Percentiles rank a stretch among this genome's conserved stretches.
phyloP scores from a whole-genome alignment of 2,888 invertebrate species.

The Gnatocerus cornutus region DNA sequence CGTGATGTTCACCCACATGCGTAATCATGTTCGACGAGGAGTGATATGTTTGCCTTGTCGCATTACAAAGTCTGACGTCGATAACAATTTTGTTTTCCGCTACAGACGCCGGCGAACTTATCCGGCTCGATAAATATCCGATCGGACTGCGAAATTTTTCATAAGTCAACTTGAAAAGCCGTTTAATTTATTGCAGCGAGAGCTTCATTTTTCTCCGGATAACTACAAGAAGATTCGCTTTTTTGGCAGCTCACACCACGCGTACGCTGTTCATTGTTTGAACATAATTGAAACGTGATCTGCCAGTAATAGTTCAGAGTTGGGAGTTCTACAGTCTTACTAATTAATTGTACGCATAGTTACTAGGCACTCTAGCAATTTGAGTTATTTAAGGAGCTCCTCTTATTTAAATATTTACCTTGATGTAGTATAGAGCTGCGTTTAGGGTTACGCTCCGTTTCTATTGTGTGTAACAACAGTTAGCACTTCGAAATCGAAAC shows the following conservation, averaged over 20 bases:
- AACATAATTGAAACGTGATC: too few species aligned
- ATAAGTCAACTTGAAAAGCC: neutral
- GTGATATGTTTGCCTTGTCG: slow-evolving; percentile 23
- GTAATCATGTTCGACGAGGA: slow-evolving; percentile 7
- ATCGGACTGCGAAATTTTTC: slow-evolving; percentile 14
- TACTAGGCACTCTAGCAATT: neutral
- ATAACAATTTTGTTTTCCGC: slow-evolving; percentile 18
- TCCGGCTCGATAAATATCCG: slow-evolving; percentile 21
- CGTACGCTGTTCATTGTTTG: too few species aligned
- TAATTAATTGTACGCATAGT: neutral
- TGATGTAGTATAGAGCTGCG: neutral
- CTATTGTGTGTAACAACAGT: too few species aligned
- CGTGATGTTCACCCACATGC: slow-evolving; percentile 8
- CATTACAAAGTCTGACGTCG: slow-evolving; percentile 7
- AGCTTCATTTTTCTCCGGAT: too few species aligned
- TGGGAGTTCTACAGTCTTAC: neutral
- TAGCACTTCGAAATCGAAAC: too few species aligned
- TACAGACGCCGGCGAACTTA: neutral
- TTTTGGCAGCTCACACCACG: too few species aligned
- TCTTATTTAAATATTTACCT: slow-evolving; percentile 1
- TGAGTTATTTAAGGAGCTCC: neutral
- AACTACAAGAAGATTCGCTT: too few species aligned
- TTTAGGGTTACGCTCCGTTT: neutral
- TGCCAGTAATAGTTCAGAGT: neutral
- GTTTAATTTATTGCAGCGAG: too few species aligned